Base-by-base conservation (phyloP, 1,140 invertebrate genomes). In the Lysiphlebus fabarum region DNA sequence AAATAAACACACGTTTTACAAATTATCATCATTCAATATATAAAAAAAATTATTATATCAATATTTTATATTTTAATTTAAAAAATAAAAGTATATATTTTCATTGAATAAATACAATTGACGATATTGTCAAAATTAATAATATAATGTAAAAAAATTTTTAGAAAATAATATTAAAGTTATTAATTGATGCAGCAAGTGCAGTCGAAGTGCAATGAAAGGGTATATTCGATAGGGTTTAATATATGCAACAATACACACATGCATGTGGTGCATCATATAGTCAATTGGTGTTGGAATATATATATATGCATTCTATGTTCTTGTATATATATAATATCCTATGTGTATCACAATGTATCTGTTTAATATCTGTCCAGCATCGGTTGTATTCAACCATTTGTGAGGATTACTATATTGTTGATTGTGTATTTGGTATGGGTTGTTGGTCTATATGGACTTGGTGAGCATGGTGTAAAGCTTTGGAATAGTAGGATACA, bases 191-290 rank as follows among this genome's bases (percentile, higher is more conserved):
- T 12, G 36, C 34, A 51, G 9, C 48, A 51, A 51, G 49, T 51
- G 49, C 49, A 51, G 7, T 33, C n/a, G 34, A 51, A 51, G 49
- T 51, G 49, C 49, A 51, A 51, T 51, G 34, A 37, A 36, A 51
- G 49, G 49, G 9, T n/a, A 12, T 12, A 38, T 40, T 9, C 34
- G 38, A 11, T 12, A 36, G 36, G 37, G 34, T 51, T 51, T 36
- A 51, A 51, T 51, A 51, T 26, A 34, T 50, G 54, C 43, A 42
- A 57, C 57, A 57, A 56, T 55, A 53, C 55, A 48, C 65, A 67
- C 68, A 70, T 62, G 63, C 69, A 71, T 65, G 64, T 59, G 58
- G 68, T 51, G 67, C 70, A 69, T 69, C 64, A 65, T 60, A 47
- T 26, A 34, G 33, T 33, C 11, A 12, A 12, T 48, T 37, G 53